Evolutionary conservation across 2,113 vertebrate species (phyloP).

Genomic region (Rhea americana): DNA sequence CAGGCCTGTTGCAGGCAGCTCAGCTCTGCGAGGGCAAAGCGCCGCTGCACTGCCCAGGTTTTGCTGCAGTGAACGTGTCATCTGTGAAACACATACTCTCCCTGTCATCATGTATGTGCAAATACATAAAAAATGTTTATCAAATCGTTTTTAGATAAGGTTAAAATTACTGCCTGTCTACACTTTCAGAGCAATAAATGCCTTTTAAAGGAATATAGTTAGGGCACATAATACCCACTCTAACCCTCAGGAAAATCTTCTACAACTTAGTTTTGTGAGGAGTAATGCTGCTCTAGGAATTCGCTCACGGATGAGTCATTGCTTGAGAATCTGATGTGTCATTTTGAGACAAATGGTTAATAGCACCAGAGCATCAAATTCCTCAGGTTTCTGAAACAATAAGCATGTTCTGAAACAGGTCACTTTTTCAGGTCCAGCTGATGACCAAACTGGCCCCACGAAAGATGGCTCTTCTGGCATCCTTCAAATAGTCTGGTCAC

Average conservation of each 20-base stretch:
- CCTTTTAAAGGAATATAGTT: not conserved
- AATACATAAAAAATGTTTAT: not conserved
- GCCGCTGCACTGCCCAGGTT: not conserved
- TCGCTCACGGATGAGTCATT: not conserved
- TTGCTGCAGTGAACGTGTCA: accelerated
- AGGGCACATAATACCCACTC: not conserved
- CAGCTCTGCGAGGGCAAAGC: not conserved
- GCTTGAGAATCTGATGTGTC: not conserved
- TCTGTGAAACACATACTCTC: not conserved
- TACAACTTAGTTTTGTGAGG: not conserved
- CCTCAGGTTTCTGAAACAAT: not conserved
- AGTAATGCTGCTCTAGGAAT: not conserved
- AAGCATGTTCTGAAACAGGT: not conserved
- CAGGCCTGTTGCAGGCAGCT: not conserved
- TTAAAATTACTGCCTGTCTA: not conserved
- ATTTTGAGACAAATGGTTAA: not conserved
- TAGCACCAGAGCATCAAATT: not conserved
- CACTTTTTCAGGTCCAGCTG: not conserved
- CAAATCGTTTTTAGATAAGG: not conserved
- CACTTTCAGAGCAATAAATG: not conserved
- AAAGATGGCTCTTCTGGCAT: not conserved
- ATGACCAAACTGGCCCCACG: not conserved
- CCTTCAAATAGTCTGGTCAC: not conserved
- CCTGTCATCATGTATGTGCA: not conserved
- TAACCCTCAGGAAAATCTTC: not conserved